Evolutionary conservation across 2,113 vertebrate species (phyloP).

Genomic region (Bufo bufo): DNA sequence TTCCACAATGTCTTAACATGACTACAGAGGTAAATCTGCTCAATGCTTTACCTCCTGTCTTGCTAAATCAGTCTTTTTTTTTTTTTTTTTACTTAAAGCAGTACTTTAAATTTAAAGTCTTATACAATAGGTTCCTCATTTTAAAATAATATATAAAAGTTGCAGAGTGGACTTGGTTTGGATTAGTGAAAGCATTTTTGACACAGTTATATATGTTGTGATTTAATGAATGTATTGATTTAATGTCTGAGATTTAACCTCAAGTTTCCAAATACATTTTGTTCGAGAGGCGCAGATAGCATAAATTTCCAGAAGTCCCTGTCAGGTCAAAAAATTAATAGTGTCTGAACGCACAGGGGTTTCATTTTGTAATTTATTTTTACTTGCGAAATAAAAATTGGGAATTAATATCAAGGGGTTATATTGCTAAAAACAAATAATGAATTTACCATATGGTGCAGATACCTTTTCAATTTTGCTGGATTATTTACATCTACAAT

Average conservation of each 20-base stretch:
- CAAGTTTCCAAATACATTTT: not conserved
- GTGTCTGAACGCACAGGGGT: not conserved
- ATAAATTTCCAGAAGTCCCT: not conserved
- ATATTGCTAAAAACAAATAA: constrained; percentile 1
- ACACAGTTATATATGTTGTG: not conserved
- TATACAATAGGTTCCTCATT: not conserved
- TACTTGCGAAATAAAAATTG: not conserved
- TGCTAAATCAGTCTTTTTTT: not conserved
- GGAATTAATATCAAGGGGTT: not conserved
- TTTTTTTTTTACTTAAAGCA: too few relatives aligned
- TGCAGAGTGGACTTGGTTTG: not conserved
- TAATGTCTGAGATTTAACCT: not conserved
- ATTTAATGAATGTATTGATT: constrained; percentile 3
- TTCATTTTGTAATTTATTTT: constrained; percentile 1
- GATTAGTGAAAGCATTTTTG: not conserved
- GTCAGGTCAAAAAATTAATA: constrained; percentile 2
- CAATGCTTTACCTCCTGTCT: not conserved
- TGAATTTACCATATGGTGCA: not conserved
- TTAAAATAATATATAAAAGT: not conserved
- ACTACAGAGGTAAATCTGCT: not conserved
- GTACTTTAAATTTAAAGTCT: not conserved
- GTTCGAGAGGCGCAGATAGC: not conserved
- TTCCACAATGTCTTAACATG: not conserved
- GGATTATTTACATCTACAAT: not conserved
- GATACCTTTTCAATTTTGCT: not conserved